Conservation (phyloP, 2,888 invertebrate species). For the Tipula lateralis region DNA sequence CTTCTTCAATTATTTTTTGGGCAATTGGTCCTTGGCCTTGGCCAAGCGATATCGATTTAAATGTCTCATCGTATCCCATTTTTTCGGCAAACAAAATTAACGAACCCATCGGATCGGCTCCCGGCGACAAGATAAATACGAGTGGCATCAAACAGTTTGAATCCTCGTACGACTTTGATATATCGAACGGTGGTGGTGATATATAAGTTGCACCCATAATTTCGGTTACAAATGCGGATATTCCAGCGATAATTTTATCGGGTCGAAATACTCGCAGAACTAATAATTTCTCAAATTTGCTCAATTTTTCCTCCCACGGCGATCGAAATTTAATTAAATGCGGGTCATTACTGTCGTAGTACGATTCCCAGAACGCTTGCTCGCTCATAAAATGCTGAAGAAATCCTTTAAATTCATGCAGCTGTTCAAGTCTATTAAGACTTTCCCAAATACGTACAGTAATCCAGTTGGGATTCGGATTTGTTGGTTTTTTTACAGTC, state of each 20-base stretch:
- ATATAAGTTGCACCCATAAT: conserved; percentile 75
- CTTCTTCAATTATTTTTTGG: conserved; percentile 66
- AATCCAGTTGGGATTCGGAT: conserved; percentile 78
- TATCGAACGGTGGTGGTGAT: conserved; percentile 79
- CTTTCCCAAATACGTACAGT: conserved; percentile 77
- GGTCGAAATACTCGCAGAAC: conserved; percentile 75
- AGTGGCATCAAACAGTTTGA: conserved; percentile 73
- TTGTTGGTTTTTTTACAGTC: conserved; percentile 42
- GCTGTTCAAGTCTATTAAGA: conserved; percentile 63
- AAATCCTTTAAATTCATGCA: conserved; percentile 60
- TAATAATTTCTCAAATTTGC: conserved; percentile 70
- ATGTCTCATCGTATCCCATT: conserved; percentile 66
- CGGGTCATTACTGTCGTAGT: conserved; percentile 64
- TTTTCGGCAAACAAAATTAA: conserved; percentile 65
- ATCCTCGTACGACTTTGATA: conserved; percentile 74
- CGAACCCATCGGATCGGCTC: conserved; percentile 69
- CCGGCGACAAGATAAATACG: conserved; percentile 83
- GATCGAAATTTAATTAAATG: conserved; percentile 64
- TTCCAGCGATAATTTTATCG: conserved; percentile 77
- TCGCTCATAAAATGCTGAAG: conserved; percentile 56
- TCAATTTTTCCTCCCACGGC: conserved; percentile 59
- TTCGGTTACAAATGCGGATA: conserved; percentile 65
- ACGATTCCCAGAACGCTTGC: conserved; percentile 54
- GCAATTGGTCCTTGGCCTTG: conserved; percentile 87
- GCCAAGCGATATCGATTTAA: conserved; percentile 79